Conservation (phyloP, 2,888 invertebrate species). For the Lottia gigantea region DNA sequence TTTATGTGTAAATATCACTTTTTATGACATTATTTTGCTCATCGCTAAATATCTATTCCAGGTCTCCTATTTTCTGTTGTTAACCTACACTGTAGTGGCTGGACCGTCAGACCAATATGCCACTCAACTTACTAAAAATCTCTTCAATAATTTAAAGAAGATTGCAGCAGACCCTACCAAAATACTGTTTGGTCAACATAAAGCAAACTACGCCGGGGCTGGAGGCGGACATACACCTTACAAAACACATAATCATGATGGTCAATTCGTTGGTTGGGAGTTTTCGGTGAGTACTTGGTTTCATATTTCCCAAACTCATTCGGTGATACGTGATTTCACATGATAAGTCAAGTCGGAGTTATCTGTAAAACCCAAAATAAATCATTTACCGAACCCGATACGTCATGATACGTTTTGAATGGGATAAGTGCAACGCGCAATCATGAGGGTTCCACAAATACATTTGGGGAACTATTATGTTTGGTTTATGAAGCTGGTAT, state of each 20-base stretch:
- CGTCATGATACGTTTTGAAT: no score
- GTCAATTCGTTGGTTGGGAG: conserved; percentile 21
- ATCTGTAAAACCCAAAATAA: no score
- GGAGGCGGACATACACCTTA: conserved; percentile 30
- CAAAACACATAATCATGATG: conserved; percentile 14
- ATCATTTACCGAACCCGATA: no score
- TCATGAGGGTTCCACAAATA: no score
- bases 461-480: no score
- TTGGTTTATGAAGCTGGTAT: no score
- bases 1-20: no score
- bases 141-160: conserved; percentile 13
- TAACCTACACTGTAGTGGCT: not conserved
- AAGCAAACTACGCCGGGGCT: conserved; percentile 19
- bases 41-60: no score
- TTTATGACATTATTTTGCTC: no score
- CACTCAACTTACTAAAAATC: conserved; percentile 5
- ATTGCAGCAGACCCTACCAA: conserved; percentile 9
- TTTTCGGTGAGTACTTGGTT: conserved; percentile 22
- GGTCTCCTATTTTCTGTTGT: not conserved
- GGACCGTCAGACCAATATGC: conserved; percentile 4
- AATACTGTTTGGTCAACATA: conserved; percentile 14
- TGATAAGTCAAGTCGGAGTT: no score
- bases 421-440: no score
- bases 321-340: no score
- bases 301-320: not conserved